These are phyloP conservation scores for Entomobrya proxima DNA, from an alignment of 2,888 invertebrate genomes.

Conservation along the genomic window DNA sequence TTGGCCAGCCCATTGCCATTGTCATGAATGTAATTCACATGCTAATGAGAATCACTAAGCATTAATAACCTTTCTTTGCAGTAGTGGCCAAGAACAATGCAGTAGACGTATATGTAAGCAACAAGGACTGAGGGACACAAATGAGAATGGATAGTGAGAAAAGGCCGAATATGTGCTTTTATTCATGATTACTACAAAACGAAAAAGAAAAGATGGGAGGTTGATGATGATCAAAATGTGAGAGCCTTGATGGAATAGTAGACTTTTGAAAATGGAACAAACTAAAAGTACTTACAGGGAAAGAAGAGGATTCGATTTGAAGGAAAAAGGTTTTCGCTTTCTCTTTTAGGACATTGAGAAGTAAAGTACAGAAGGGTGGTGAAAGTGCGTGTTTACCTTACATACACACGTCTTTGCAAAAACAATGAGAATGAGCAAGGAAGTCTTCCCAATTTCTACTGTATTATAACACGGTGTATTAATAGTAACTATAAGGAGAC, in stretches of 20 bases:
- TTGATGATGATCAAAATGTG: neutral
- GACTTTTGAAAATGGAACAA: slow-evolving; percentile 6
- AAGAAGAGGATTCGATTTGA: neutral
- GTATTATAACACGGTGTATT: too few species aligned
- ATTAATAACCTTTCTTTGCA: slow-evolving; percentile 59
- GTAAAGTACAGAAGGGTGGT: neutral
- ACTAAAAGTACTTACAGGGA: neutral
- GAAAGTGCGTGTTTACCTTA: neutral
- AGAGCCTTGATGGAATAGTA: neutral
- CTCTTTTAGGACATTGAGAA: neutral
- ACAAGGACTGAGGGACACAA: too few species aligned
- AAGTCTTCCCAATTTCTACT: neutral
- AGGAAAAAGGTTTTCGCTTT: neutral
- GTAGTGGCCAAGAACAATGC: slow-evolving; percentile 32
- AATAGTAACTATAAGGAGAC: too few species aligned
- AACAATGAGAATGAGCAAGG: neutral
- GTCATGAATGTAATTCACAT: slow-evolving; percentile 67
- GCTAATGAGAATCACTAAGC: slow-evolving; percentile 64
- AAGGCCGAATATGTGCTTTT: neutral
- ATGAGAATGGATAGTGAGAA: neutral
- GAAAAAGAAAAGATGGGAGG: neutral
- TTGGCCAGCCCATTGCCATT: slow-evolving; percentile 47
- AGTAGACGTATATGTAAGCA: neutral
- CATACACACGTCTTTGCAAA: neutral
- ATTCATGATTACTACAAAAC: neutral